phyloP scores from a whole-genome alignment of 2,888 invertebrate genomes.

The Agrotis puta region DNA sequence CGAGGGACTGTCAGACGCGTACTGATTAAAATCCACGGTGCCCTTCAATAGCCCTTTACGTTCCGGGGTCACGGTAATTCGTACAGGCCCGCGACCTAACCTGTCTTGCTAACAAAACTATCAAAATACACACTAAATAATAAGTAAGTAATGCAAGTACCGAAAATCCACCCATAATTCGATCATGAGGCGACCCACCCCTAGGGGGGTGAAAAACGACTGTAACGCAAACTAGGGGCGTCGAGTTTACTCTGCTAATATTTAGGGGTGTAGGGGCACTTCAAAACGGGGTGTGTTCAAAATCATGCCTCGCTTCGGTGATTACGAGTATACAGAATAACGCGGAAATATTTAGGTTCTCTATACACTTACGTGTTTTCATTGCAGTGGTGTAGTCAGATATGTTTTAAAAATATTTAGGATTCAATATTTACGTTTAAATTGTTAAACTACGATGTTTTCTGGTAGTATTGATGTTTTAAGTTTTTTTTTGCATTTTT shows the following conservation, averaged over 20 bases:
- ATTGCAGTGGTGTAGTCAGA: no score
- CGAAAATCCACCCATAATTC: conserved; percentile 28
- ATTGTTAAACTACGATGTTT: no score
- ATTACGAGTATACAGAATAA: background rate
- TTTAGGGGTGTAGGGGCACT: conserved; percentile 36
- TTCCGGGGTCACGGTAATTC: no score
- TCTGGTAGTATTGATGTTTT: no score
- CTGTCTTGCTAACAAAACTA: conserved; percentile 18
- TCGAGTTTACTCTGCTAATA: conserved; percentile 48
- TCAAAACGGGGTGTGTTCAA: conserved; percentile 17
- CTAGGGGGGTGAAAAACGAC: conserved; percentile 23
- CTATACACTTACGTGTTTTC: no score
- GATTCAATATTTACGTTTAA: no score
- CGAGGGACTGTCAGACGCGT: no score
- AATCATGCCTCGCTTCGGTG: background rate
- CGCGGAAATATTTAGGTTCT: background rate
- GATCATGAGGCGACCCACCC: conserved; percentile 31
- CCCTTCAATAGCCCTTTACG: no score
- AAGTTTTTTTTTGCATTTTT: no score
- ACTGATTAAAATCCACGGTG: no score
- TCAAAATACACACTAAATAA: conserved; percentile 33
- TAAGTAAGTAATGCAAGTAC: conserved; percentile 37
- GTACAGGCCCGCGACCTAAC: no score
- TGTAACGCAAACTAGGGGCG: conserved; percentile 38
- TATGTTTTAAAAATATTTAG: no score